A percentile compares a stretch with the other conserved stretches of the same genome.
These are phyloP conservation scores for Ephialtes manifestator DNA, from an alignment of 2,888 invertebrate species.

Conservation along the genomic window DNA sequence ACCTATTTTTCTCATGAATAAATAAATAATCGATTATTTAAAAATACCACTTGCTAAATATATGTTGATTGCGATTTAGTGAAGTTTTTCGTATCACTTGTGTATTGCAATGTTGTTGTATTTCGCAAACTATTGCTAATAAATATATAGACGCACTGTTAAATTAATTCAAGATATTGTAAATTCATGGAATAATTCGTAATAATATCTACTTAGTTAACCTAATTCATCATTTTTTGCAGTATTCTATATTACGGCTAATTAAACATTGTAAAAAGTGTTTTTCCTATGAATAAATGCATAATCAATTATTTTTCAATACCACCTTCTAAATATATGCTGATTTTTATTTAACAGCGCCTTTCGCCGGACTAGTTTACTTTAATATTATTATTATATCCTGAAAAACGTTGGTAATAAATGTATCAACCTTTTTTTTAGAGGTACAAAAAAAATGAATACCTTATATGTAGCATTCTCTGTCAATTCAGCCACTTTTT, in stretches of 20 bases:
- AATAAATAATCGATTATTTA: no score
- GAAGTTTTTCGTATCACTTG: no score
- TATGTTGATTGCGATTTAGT: background rate
- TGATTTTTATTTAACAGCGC: background rate
- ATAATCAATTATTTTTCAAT: background rate
- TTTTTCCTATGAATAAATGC: background rate
- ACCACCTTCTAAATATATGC: background rate
- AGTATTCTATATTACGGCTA: background rate
- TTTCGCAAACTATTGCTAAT: no score
- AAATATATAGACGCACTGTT: background rate
- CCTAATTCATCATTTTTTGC: background rate
- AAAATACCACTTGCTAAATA: background rate
- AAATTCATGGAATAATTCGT: background rate
- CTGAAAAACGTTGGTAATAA: background rate
- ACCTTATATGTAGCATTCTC: no score
- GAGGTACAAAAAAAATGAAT: background rate
- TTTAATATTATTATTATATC: background rate
- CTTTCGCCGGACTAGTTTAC: background rate
- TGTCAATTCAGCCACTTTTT: no score
- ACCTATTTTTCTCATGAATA: no score
- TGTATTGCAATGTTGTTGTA: no score
- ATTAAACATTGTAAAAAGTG: background rate
- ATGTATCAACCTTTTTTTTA: background rate
- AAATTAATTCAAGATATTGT: background rate
- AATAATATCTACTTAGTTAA: background rate